Conservation (phyloP, 1,140 invertebrate species). For the Halotydeus destructor region DNA sequence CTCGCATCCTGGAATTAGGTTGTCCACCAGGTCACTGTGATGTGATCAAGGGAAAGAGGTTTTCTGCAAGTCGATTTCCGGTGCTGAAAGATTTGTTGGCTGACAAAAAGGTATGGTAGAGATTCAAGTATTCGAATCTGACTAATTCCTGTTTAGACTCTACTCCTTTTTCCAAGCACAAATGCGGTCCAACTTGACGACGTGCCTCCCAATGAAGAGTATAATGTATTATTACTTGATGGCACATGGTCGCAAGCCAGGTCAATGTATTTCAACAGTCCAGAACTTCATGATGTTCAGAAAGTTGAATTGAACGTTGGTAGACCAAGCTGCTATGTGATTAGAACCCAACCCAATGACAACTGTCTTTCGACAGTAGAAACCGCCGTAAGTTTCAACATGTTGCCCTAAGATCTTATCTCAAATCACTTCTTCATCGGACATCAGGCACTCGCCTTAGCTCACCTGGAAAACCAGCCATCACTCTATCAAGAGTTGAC, state of each 20-base stretch:
- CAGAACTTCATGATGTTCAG: constrained; percentile 19
- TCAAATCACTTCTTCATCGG: too few relatives aligned
- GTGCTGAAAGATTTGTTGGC: not conserved
- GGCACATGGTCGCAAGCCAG: constrained; percentile 87
- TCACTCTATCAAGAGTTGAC: constrained; percentile 29
- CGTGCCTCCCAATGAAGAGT: constrained; percentile 26
- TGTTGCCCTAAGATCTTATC: too few relatives aligned
- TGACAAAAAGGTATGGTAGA: not conserved
- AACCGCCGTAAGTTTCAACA: too few relatives aligned
- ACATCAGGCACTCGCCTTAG: constrained; percentile 6
- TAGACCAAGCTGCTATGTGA: constrained; percentile 60
- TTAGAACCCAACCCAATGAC: constrained; percentile 75
- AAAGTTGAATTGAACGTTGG: constrained; percentile 40
- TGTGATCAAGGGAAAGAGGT: constrained; percentile 60
- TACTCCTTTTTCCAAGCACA: constrained; percentile 60
- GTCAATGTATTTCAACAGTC: constrained; percentile 27
- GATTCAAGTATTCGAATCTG: not conserved
- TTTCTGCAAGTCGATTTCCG: constrained; percentile 31
- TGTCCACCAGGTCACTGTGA: constrained; percentile 48
- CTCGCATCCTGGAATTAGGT: constrained; percentile 58
- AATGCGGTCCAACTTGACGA: constrained; percentile 30
- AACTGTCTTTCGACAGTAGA: constrained; percentile 75
- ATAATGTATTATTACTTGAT: constrained; percentile 68
- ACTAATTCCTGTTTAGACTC: constrained; percentile 38
- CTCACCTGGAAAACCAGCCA: constrained; percentile 10